A percentile compares a stretch with the other conserved stretches of the same genome.
Conservation (phyloP, 2,888 invertebrate species). For the Pherbina coryleti region DNA sequence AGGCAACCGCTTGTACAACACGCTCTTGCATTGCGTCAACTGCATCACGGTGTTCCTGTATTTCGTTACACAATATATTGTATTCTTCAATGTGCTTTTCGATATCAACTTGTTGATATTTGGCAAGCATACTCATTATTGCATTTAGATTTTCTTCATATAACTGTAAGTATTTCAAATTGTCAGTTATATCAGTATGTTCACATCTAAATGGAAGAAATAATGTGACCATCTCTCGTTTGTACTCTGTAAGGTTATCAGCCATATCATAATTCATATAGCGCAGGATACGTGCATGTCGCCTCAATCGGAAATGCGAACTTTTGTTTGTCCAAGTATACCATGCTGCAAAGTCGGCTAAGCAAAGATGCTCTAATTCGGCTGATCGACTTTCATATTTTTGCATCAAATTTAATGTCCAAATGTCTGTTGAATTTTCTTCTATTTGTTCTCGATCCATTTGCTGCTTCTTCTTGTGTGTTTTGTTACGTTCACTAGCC, state of each 20-base stretch:
- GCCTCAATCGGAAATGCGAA: not conserved
- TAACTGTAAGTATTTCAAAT: too few relatives aligned
- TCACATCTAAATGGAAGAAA: too few relatives aligned
- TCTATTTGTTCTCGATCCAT: not conserved
- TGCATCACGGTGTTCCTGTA: not conserved
- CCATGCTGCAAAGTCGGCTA: not conserved
- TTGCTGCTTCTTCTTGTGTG: not conserved
- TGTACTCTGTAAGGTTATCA: too few relatives aligned
- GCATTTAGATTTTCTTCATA: too few relatives aligned
- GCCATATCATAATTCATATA: too few relatives aligned
- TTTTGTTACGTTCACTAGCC: not conserved
- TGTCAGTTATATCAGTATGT: too few relatives aligned
- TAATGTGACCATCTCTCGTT: too few relatives aligned
- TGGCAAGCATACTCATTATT: not conserved
- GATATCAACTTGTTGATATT: too few relatives aligned
- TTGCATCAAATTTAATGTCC: not conserved
- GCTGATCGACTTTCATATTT: not conserved
- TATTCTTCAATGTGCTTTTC: too few relatives aligned
- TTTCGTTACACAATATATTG: too few relatives aligned
- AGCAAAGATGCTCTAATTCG: not conserved
- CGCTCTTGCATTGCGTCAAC: not conserved
- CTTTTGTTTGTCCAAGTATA: not conserved
- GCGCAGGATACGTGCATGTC: not conserved
- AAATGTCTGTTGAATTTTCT: not conserved
- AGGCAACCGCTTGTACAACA: not conserved